phyloP scores from a whole-genome alignment of 1,140 invertebrate species.

The Dolichoris vasculosae region DNA sequence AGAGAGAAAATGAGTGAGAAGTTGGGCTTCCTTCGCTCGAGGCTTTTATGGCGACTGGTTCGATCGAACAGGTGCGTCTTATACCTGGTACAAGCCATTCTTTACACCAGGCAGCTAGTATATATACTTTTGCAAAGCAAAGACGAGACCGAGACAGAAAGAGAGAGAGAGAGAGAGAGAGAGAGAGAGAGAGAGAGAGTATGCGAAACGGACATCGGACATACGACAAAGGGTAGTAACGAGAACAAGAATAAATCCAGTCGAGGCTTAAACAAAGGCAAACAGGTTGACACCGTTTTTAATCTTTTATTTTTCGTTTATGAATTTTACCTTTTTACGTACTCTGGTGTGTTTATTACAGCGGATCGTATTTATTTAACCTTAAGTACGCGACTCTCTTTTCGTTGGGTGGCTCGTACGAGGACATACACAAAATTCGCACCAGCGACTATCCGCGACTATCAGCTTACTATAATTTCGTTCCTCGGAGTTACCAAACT shows the following conservation, averaged over 20 bases:
- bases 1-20: slow-evolving; percentile 55
- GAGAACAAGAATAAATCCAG: slow-evolving; percentile 46
- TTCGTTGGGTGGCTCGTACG: not conserved
- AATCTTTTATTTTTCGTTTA: slow-evolving; percentile 35
- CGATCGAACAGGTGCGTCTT: slow-evolving; percentile 66
- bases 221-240: slow-evolving; percentile 42
- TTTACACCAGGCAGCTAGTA: slow-evolving; percentile 33
- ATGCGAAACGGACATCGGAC: slow-evolving; percentile 9
- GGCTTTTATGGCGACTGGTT: slow-evolving; percentile 62
- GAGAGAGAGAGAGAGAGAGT: not conserved
- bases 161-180: not conserved
- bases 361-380: not conserved
- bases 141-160: not conserved
- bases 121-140: slow-evolving; percentile 38
- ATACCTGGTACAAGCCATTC: slow-evolving; percentile 44
- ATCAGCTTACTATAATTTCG: no score
- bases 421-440: no score
- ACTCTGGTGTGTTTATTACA: not conserved
- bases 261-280: slow-evolving; percentile 21
- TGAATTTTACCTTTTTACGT: not conserved
- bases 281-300: slow-evolving; percentile 31
- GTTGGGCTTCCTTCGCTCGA: slow-evolving; percentile 60
- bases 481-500: not conserved
- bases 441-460: no score
- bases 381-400: no score